A percentile compares a stretch with the other conserved stretches of the same genome.
These are phyloP conservation scores for Chalcis sispes DNA, from an alignment of 2,888 invertebrate genomes.

Conservation along the genomic window DNA sequence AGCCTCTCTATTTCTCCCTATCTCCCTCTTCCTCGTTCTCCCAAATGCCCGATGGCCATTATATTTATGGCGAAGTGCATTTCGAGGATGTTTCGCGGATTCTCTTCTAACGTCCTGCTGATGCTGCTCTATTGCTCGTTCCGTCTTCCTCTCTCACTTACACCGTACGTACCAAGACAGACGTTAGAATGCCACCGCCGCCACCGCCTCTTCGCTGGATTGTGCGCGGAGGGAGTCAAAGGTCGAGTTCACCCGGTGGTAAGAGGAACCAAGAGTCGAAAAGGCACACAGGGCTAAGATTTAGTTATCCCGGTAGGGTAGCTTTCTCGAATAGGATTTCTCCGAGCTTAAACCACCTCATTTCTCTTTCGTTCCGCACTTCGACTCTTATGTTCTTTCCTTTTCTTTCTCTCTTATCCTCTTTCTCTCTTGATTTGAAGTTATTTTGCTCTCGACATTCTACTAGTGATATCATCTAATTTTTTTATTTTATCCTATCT, in stretches of 20 bases:
- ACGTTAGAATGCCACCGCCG: conserved; percentile 20
- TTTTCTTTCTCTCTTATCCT: background rate
- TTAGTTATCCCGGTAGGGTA: conserved; percentile 64
- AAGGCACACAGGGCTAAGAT: conserved; percentile 60
- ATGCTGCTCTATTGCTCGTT: background rate
- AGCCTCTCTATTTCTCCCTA: too few species aligned
- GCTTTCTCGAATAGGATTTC: conserved; percentile 60
- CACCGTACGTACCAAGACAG: conserved; percentile 11
- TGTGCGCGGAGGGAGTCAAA: conserved; percentile 5
- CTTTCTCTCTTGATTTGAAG: background rate
- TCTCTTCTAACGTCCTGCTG: conserved; percentile 35
- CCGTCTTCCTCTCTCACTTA: conserved; percentile 1
- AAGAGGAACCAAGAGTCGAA: conserved; percentile 48
- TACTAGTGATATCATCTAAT: background rate
- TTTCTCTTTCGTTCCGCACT: conserved; percentile 22
- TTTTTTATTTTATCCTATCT: background rate
- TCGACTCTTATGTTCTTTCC: too few species aligned
- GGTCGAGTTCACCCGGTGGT: too few species aligned
- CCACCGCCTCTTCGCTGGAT: background rate
- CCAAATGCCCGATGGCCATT: conserved; percentile 50
- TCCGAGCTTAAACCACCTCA: conserved; percentile 56
- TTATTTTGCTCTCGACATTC: background rate
- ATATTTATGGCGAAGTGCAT: conserved; percentile 59
- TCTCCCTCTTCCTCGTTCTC: too few species aligned
- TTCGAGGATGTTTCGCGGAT: conserved; percentile 50